These are phyloP conservation scores for Andrena dorsata DNA, from an alignment of 2,888 invertebrate species.

Conservation along the genomic window DNA sequence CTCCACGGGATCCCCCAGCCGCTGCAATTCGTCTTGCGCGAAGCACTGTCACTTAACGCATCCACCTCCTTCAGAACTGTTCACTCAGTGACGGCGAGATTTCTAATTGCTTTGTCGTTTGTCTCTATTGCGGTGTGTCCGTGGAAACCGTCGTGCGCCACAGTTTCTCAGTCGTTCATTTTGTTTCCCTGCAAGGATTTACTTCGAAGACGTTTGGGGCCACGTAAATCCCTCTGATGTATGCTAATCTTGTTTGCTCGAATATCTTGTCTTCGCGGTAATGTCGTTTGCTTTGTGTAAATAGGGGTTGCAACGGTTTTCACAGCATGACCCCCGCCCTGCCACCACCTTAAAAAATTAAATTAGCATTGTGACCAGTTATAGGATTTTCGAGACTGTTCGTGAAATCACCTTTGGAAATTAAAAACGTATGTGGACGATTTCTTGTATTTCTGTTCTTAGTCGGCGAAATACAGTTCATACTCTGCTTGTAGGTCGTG, in stretches of 20 bases:
- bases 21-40: slow-evolving; percentile 63
- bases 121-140: slow-evolving; percentile 15
- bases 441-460: background rate
- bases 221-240: background rate
- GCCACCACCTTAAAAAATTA: slow-evolving; percentile 3
- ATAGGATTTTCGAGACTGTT: background rate
- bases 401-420: background rate
- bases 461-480: background rate
- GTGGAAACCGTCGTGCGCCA: background rate
- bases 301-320: background rate
- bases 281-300: slow-evolving; percentile 1
- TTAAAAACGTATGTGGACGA: background rate
- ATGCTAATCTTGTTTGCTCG: slow-evolving; percentile 4
- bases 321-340: background rate
- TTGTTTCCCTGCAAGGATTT: background rate
- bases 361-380: slow-evolving; percentile 16
- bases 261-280: slow-evolving; percentile 9
- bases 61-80: slow-evolving; percentile 28
- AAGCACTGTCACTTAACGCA: slow-evolving; percentile 50
- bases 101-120: slow-evolving; percentile 34
- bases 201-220: background rate
- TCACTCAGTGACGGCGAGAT: background rate
- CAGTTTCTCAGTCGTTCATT: slow-evolving; percentile 1
- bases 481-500: background rate
- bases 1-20: slow-evolving; percentile 44